phyloP scores from a whole-genome alignment of 2,797 vertebrate genomes.

The Fistularia commersonii region DNA sequence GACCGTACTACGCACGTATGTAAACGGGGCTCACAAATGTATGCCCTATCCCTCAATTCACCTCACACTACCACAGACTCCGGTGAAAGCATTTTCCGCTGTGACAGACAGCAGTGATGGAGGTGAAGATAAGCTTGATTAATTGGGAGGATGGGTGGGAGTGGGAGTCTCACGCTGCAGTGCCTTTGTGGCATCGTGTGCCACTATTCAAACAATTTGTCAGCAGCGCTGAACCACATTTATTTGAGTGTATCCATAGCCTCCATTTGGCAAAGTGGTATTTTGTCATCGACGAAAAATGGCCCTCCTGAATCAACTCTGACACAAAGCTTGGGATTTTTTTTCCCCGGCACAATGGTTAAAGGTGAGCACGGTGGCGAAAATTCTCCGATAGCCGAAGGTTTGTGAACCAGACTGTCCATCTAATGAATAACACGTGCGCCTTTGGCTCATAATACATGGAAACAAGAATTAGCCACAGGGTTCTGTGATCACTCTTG shows the following conservation, averaged over 20 bases:
- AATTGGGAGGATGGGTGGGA: conserved; percentile 55
- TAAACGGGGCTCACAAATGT: no score
- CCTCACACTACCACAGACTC: conserved; percentile 15
- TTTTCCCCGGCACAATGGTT: conserved; percentile 5
- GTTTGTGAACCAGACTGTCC: conserved; percentile 23
- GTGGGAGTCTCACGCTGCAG: conserved; percentile 39
- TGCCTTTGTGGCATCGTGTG: conserved; percentile 44
- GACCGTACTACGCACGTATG: conserved; percentile 2
- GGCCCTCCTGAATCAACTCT: conserved; percentile 34
- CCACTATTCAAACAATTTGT: conserved; percentile 53
- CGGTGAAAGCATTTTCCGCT: conserved; percentile 36
- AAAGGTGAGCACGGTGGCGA: conserved; percentile 5
- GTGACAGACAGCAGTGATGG: conserved; percentile 57
- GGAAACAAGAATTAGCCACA: conserved; percentile 16
- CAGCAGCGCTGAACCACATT: conserved; percentile 40
- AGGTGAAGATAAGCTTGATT: conserved; percentile 65
- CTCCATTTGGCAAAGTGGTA: conserved; percentile 47
- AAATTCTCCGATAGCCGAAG: conserved; percentile 29
- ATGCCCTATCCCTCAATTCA: background rate
- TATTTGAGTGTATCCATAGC: conserved; percentile 46
- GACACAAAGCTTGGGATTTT: conserved; percentile 34
- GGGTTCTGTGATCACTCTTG: conserved; percentile 8
- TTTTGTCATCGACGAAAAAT: conserved; percentile 56
- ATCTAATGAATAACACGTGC: conserved; percentile 31
- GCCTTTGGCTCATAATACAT: conserved; percentile 24